Conservation (phyloP, 2,888 invertebrate species). For the Cheilosia variabilis region DNA sequence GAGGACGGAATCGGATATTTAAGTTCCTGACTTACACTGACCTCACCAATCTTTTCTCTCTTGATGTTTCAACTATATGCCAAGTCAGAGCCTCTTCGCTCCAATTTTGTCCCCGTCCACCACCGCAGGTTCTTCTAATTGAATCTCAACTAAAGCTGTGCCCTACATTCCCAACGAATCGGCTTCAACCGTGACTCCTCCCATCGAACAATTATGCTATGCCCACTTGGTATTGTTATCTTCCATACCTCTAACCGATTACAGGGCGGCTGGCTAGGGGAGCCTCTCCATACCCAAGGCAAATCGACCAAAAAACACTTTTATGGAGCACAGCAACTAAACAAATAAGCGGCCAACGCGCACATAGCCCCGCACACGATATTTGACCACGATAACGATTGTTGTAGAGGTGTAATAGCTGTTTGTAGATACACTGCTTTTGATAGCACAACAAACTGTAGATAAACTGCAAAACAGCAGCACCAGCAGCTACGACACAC, state of each 20-base stretch:
- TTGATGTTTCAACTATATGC: too few species aligned
- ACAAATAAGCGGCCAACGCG: slow-evolving; percentile 55
- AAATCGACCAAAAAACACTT: slow-evolving; percentile 23
- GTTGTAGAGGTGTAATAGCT: slow-evolving; percentile 64
- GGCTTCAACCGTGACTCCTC: slow-evolving; percentile 53
- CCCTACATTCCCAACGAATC: slow-evolving; percentile 54
- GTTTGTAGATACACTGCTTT: slow-evolving; percentile 57
- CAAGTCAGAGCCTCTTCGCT: background rate
- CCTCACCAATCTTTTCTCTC: too few species aligned
- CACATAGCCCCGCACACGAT: slow-evolving; percentile 41
- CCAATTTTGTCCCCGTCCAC: background rate
- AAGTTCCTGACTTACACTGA: too few species aligned
- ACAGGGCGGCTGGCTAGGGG: background rate
- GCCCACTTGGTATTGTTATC: slow-evolving; percentile 53
- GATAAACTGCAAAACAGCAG: slow-evolving; percentile 45
- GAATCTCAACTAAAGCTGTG: slow-evolving; percentile 39
- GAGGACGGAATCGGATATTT: too few species aligned
- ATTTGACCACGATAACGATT: slow-evolving; percentile 59
- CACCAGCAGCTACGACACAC: slow-evolving; percentile 25
- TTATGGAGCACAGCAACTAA: slow-evolving; percentile 66
- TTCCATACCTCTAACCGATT: slow-evolving; percentile 30
- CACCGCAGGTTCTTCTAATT: slow-evolving; percentile 19
- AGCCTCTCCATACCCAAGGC: slow-evolving; percentile 28
- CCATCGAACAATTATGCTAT: slow-evolving; percentile 56
- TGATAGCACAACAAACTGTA: slow-evolving; percentile 35